phyloP scores from a whole-genome alignment of 2,113 vertebrate genomes.

The pig (Sus scrofa) region T2T-Sscrofa CM000817.6:168844001-168844500 shows the following conservation, averaged over 20 bases:
- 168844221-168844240: conserved; percentile 15
- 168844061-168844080: conserved; percentile 92
- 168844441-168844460: conserved; percentile 34
- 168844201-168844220: neutral
- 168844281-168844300: conserved; percentile 37
- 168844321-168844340: neutral
- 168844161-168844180: neutral
- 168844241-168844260: neutral
- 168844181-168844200: neutral
- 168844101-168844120: conserved; percentile 92
- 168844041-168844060: conserved; percentile 95
- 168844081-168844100: conserved; percentile 90
- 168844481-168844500: neutral
- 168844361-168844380: conserved; percentile 20
- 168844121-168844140: neutral
- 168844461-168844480: conserved; percentile 29
- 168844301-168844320: neutral
- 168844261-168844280: neutral
- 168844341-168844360: neutral
- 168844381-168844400: neutral
- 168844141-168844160: neutral
- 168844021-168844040: conserved; percentile 96
- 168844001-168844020: conserved; percentile 97
- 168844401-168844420: neutral
- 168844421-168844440: neutral